These are phyloP conservation scores for Micromys minutus DNA, from an alignment of 2,113 vertebrate genomes.

Conservation along the genomic window DNA sequence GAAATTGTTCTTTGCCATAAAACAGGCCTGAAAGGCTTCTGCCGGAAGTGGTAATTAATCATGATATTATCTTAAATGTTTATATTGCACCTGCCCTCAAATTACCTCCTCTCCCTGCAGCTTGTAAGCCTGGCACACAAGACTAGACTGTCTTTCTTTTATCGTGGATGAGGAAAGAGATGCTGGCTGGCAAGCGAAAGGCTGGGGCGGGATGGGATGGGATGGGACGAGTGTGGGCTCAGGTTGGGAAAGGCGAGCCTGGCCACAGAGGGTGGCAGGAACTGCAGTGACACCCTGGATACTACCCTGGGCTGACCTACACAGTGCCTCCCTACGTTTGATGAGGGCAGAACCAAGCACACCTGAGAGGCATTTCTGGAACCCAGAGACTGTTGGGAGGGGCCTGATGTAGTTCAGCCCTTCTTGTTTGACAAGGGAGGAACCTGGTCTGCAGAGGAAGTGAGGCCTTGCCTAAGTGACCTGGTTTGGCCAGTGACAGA, in stretches of 20 bases:
- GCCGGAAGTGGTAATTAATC: slow-evolving; percentile 74
- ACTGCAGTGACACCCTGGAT: not conserved
- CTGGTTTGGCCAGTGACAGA: not conserved
- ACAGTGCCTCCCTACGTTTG: not conserved
- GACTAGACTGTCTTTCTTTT: not conserved
- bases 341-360: not conserved
- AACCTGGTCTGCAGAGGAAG: not conserved
- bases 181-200: not conserved
- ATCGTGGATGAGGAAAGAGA: not conserved
- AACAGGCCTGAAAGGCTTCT: slow-evolving; percentile 71
- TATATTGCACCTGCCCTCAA: slow-evolving; percentile 60
- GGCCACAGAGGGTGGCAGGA: not conserved
- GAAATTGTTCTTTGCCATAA: slow-evolving; percentile 25
- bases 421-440: slow-evolving; percentile 53
- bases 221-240: too few relatives aligned
- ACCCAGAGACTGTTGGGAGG: not conserved
- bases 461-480: not conserved
- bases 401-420: not conserved
- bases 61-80: slow-evolving; percentile 70
- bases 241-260: not conserved
- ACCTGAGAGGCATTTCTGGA: slow-evolving; percentile 5
- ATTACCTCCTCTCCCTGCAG: not conserved
- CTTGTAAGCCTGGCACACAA: not conserved
- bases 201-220: not conserved
- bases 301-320: not conserved